These are phyloP conservation scores for Lamellibrachia columna DNA, from an alignment of 2,888 invertebrate genomes.

Conservation along the genomic window DNA sequence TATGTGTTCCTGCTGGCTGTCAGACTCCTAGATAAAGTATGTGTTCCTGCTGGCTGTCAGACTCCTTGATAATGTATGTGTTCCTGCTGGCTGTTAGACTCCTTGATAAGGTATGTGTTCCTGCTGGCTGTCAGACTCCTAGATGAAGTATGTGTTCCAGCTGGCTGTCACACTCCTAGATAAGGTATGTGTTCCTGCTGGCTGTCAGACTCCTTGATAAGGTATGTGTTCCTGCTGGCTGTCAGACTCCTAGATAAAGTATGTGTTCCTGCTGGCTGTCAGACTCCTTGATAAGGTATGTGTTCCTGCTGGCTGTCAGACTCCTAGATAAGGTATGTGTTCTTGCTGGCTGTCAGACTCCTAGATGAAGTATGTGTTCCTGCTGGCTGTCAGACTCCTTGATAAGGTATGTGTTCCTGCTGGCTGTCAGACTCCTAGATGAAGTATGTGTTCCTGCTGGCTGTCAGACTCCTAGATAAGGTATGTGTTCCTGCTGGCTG, in stretches of 20 bases:
- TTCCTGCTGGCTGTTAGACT: too few species aligned
- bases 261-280: constrained; percentile 93
- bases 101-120: constrained; percentile 80
- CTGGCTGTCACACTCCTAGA: too few species aligned
- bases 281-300: constrained; percentile 84
- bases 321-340: constrained; percentile 64
- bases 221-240: constrained; percentile 67
- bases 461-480: too few species aligned
- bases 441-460: constrained; percentile 71
- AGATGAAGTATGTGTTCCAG: constrained; percentile 74
- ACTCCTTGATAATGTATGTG: constrained; percentile 82
- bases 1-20: constrained; percentile 60
- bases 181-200: constrained; percentile 75
- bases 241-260: constrained; percentile 58
- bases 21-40: too few species aligned
- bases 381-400: too few species aligned
- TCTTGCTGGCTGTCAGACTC: constrained; percentile 87
- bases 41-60: constrained; percentile 88
- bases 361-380: constrained; percentile 78
- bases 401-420: constrained; percentile 83
- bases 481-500: constrained; percentile 82
- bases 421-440: constrained; percentile 88
- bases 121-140: constrained; percentile 88
- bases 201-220: constrained; percentile 88
- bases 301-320: too few species aligned